A percentile compares a stretch with the other conserved stretches of the same genome.
Conservation (phyloP, 1,140 invertebrate genomes). For the Cotesia glomerata region DNA sequence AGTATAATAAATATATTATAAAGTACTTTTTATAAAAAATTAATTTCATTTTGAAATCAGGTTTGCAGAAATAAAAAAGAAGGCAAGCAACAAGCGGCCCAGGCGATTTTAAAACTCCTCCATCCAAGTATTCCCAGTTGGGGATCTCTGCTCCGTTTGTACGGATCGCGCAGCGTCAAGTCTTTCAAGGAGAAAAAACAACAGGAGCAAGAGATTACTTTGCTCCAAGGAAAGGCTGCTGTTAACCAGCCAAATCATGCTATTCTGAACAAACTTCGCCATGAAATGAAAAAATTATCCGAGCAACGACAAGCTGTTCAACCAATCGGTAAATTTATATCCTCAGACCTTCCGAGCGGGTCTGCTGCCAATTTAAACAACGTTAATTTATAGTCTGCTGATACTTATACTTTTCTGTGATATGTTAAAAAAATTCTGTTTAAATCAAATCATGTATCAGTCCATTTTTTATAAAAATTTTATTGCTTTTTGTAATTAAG, state of each 20-base stretch:
- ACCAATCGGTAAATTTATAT: conserved; percentile 77
- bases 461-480: too few species aligned
- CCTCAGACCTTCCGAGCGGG: conserved; percentile 71
- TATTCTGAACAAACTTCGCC: conserved; percentile 87
- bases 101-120: conserved; percentile 89
- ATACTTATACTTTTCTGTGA: too few species aligned
- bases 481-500: too few species aligned
- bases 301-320: conserved; percentile 71
- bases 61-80: conserved; percentile 94
- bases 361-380: conserved; percentile 78
- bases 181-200: conserved; percentile 93
- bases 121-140: conserved; percentile 95
- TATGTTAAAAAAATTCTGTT: too few species aligned
- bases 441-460: too few species aligned
- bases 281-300: conserved; percentile 86
- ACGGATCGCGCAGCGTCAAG: conserved; percentile 91
- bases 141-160: conserved; percentile 91
- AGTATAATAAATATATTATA: too few species aligned
- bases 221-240: conserved; percentile 87
- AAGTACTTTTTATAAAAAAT: too few species aligned
- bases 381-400: conserved; percentile 66
- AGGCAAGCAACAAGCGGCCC: conserved; percentile 95
- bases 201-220: conserved; percentile 92
- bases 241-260: conserved; percentile 93
- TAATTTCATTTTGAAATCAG: conserved; percentile 25